A percentile compares a stretch with the other conserved stretches of the same genome.
Evolutionary conservation across 1,140 invertebrate genomes (phyloP).

Genomic region (Telenomus remus): DNA sequence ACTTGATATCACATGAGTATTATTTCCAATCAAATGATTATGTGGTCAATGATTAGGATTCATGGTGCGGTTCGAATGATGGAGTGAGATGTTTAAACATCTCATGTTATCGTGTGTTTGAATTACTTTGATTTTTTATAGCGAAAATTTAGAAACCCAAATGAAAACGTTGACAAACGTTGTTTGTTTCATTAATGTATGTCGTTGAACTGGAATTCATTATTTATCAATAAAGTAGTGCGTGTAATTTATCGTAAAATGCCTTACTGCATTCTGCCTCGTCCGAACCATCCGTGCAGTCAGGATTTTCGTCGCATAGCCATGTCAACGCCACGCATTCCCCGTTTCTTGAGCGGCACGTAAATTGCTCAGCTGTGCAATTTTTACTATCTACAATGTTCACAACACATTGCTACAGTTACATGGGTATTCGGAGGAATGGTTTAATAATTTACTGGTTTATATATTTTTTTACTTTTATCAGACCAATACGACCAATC

Average conservation of each 20-base stretch:
- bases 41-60: too few relatives aligned
- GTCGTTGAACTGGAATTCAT: too few relatives aligned
- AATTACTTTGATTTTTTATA: too few relatives aligned
- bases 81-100: too few relatives aligned
- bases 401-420: constrained; percentile 42
- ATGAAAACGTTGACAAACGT: too few relatives aligned
- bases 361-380: constrained; percentile 90
- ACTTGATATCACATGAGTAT: too few relatives aligned
- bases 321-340: constrained; percentile 92
- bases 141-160: too few relatives aligned
- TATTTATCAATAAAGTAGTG: too few relatives aligned
- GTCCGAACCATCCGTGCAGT: constrained; percentile 93
- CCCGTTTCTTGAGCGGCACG: constrained; percentile 84
- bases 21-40: too few relatives aligned
- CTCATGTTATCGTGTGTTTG: too few relatives aligned
- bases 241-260: constrained; percentile 59
- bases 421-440: background rate
- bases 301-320: constrained; percentile 92
- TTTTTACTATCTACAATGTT: constrained; percentile 68
- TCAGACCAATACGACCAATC: background rate
- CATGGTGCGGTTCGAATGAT: too few relatives aligned
- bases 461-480: background rate
- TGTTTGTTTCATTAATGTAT: too few relatives aligned
- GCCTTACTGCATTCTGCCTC: constrained; percentile 92
- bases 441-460: background rate